These are phyloP conservation scores for Colletes gigas DNA, from an alignment of 1,140 invertebrate species.

Conservation along the genomic window DNA sequence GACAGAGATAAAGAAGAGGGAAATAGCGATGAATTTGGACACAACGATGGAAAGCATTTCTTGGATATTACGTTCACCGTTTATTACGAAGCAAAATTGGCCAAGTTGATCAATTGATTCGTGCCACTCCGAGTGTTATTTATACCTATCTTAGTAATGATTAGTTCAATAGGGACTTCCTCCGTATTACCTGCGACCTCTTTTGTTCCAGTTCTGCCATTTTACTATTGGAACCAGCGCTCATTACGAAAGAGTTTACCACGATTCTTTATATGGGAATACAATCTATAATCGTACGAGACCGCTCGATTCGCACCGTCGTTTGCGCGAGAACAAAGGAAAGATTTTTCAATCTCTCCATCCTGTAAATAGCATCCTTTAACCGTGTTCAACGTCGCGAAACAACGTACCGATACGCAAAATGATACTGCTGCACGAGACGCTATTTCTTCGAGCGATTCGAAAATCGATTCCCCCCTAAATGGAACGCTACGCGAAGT, in stretches of 20 bases:
- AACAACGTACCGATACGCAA: background rate
- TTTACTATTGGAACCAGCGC: constrained; percentile 45
- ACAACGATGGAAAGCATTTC: constrained; percentile 30
- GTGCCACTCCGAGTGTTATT: constrained; percentile 57
- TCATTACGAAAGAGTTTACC: constrained; percentile 41
- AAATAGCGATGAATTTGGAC: background rate
- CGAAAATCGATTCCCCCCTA: background rate
- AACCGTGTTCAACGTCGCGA: too few species aligned
- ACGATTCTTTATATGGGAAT: constrained; percentile 17
- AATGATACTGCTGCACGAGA: background rate
- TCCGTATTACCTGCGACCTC: constrained; percentile 65
- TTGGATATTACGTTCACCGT: constrained; percentile 24
- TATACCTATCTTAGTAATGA: constrained; percentile 66
- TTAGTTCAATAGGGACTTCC: constrained; percentile 69
- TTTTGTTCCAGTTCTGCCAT: constrained; percentile 61
- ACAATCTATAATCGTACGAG: constrained; percentile 3
- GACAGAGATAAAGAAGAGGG: background rate
- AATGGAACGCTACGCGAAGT: background rate
- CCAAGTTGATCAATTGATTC: constrained; percentile 56
- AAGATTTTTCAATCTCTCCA: background rate
- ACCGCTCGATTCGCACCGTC: background rate
- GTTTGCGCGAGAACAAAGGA: constrained; percentile 1
- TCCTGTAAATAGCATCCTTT: background rate
- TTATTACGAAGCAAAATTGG: constrained; percentile 46
- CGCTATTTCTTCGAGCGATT: background rate